Evolutionary conservation across 2,113 vertebrate species (phyloP).

Genomic region (Sardina pilchardus): DNA sequence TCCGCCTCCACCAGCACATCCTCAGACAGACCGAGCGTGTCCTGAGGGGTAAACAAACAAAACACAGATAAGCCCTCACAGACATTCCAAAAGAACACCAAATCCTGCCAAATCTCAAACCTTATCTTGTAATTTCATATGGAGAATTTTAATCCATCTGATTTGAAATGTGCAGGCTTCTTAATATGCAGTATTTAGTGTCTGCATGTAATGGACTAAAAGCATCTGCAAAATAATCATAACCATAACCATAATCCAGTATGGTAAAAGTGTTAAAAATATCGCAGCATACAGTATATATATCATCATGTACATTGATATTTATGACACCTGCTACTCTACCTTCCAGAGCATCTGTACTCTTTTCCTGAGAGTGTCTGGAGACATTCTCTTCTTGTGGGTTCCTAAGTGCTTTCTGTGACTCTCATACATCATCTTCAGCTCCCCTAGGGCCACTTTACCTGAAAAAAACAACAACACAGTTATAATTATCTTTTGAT

Average conservation of each 20-base stretch:
- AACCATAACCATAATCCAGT: background rate
- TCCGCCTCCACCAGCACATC: conserved; percentile 68
- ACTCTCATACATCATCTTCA: conserved; percentile 77
- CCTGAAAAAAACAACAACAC: conserved; percentile 71
- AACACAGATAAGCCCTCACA: background rate
- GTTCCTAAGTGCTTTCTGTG: conserved; percentile 60
- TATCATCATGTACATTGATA: no score
- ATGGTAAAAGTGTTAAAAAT: no score
- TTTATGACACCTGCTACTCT: no score
- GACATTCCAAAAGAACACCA: conserved; percentile 1
- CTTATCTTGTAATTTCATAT: background rate
- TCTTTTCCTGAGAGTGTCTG: conserved; percentile 73
- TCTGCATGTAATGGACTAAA: background rate
- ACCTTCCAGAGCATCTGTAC: conserved; percentile 90
- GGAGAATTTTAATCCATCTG: background rate
- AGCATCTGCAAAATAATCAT: no score
- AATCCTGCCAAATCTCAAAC: background rate
- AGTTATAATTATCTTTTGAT: background rate
- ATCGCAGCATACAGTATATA: no score
- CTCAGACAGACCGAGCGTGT: conserved; percentile 70
- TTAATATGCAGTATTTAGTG: background rate
- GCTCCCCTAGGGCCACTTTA: conserved; percentile 81
- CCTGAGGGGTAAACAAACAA: conserved; percentile 63
- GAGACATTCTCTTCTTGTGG: conserved; percentile 52
- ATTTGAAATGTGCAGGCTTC: background rate